Percentiles rank a stretch among this genome's conserved stretches.
Conservation (phyloP, 2,888 invertebrate genomes). For the Lasius platythorax region DNA sequence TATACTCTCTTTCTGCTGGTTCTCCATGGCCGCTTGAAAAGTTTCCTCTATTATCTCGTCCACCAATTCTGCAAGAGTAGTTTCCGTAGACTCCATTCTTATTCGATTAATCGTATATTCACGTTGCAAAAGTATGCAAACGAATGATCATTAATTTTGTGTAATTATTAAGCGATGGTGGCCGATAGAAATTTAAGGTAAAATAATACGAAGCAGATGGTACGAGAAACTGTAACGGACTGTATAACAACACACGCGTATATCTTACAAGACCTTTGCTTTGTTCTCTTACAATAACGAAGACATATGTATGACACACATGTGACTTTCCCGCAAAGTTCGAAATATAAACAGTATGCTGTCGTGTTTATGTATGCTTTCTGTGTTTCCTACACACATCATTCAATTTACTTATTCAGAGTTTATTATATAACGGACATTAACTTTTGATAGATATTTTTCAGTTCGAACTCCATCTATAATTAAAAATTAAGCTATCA, state of each 20-base stretch:
- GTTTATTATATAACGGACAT: not conserved
- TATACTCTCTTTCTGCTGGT: slow-evolving; percentile 79
- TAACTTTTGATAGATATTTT: not conserved
- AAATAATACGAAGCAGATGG: not conserved
- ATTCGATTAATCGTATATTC: not conserved
- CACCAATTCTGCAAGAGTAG: slow-evolving; percentile 34
- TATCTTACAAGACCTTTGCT: not conserved
- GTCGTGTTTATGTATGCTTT: too few relatives aligned
- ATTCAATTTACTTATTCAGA: not conserved
- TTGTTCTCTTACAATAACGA: not conserved
- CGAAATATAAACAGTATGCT: not conserved
- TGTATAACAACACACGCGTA: not conserved
- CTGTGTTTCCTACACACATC: not conserved
- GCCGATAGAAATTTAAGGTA: not conserved
- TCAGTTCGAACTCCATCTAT: not conserved
- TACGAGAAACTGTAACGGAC: not conserved
- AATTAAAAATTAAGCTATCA: not conserved
- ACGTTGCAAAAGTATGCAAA: not conserved
- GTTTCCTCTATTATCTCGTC: slow-evolving; percentile 11
- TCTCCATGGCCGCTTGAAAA: slow-evolving; percentile 74
- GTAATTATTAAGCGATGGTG: not conserved
- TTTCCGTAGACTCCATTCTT: not conserved
- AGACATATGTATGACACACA: not conserved
- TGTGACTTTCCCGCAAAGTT: not conserved
- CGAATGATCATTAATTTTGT: not conserved